These are phyloP conservation scores for Halichondria panicea DNA, from an alignment of 37 sponge, comb jelly and placozoan genomes.

Conservation along the genomic window DNA sequence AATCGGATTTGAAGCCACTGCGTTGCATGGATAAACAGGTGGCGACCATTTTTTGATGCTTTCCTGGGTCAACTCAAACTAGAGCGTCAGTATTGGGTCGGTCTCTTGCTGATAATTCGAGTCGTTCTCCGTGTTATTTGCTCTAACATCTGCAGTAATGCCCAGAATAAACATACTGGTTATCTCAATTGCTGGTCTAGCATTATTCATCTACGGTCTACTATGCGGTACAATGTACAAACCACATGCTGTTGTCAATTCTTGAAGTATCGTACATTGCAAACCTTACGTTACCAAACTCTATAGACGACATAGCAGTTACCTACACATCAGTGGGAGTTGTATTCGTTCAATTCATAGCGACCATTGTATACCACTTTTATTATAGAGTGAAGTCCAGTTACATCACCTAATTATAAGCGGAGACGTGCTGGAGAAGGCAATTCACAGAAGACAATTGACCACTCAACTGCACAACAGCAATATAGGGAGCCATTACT, in stretches of 20 bases:
- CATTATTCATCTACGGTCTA: not conserved
- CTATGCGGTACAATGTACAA: no score
- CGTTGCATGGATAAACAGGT: not conserved
- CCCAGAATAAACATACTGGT: not conserved
- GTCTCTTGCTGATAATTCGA: slow-evolving; percentile 22
- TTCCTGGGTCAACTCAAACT: slow-evolving; percentile 23
- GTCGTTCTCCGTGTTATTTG: not conserved
- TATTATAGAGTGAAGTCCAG: no score
- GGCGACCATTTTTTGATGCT: slow-evolving; percentile 27
- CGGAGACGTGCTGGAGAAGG: no score
- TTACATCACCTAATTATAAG: no score
- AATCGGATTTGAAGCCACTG: not conserved
- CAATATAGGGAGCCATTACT: no score
- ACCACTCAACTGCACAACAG: no score
- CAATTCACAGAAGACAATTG: no score
- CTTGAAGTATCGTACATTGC: not conserved
- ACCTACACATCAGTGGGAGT: not conserved
- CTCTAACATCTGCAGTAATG: not conserved
- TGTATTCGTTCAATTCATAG: not conserved
- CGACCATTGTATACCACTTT: no score
- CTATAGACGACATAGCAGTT: not conserved
- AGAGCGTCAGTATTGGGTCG: slow-evolving; percentile 21
- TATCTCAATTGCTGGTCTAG: not conserved
- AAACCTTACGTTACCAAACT: not conserved
- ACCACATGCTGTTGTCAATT: not conserved